Base-by-base conservation (phyloP, 1,140 invertebrate species). In the Antheraea mylitta region DNA sequence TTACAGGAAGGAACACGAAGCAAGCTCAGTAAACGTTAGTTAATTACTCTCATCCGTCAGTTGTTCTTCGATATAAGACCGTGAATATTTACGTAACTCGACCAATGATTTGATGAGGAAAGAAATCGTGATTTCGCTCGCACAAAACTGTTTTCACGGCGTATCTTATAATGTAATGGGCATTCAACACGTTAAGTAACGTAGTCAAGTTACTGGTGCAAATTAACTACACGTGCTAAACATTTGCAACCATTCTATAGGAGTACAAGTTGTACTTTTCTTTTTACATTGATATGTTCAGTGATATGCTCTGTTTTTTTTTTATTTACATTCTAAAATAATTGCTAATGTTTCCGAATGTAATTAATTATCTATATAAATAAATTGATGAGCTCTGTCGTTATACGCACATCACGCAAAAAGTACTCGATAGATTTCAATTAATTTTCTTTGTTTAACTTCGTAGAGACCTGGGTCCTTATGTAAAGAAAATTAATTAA, bases 1-100 rank as follows among this genome's bases (percentile, higher is more conserved):
- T 77, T 66, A 58, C 74, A 80, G 81, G 79, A 80, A 81, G 74
- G 76, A 78, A 75, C 58, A 67, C 53, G 53, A 53, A 61, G 74
- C 64, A 70, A 74, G 67, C 71, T 66, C 71, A 71, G 71, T 77
- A 75, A 80, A 78, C 62, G 61, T 66, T 67, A 64, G 58, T 45
- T 81, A 80, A 80, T 78, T 75, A 70, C 42, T 74, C 72, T 74
- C 71, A 67, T 75, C 74, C 75, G 77, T 74, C 62, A 19, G 42
- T 60, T 59, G 67, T 67, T 66, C n/a, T 19, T 59, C 62, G 37
- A 64, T 75, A 73, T 48, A 68, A 66, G 66, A 64, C 48, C 66
- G 13, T 42, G 58, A 19, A 66, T 16, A 69, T 22, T 71, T 81
- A 71, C 66, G 69, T 74, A 80, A 78, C 59, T 38, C 18, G 45